These are phyloP conservation scores for Physella acuta DNA, from an alignment of 1,140 invertebrate species.

Conservation along the genomic window DNA sequence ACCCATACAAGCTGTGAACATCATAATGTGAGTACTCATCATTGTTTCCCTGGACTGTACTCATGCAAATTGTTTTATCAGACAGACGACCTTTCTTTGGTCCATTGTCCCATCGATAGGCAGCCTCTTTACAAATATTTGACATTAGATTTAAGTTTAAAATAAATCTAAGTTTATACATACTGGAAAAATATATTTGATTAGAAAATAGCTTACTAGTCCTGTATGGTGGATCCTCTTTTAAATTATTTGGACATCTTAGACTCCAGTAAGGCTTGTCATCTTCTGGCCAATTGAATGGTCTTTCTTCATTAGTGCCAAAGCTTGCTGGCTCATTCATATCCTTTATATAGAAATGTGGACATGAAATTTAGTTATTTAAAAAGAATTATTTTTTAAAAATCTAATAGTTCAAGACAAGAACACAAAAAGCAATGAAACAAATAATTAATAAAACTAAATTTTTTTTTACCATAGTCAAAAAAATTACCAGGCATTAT, in stretches of 20 bases:
- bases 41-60: conserved; percentile 39
- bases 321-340: conserved; percentile 63
- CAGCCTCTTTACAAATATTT: conserved; percentile 34
- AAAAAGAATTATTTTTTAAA: no score
- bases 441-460: no score
- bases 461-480: no score
- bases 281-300: conserved; percentile 55
- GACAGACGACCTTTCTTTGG: conserved; percentile 30
- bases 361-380: no score
- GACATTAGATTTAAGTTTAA: not conserved
- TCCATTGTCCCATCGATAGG: conserved; percentile 42
- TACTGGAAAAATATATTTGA: not conserved
- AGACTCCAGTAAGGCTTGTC: conserved; percentile 46
- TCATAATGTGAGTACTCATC: conserved; percentile 47
- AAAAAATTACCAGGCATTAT: no score
- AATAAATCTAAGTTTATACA: not conserved
- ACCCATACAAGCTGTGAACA: conserved; percentile 59
- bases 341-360: no score
- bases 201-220: conserved; percentile 42
- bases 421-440: no score
- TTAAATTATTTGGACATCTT: conserved; percentile 41
- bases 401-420: no score
- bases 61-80: conserved; percentile 49
- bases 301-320: conserved; percentile 57
- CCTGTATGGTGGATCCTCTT: conserved; percentile 50